Evolutionary conservation across 1,140 invertebrate species (phyloP), one percentile per base, ranked within the genome.

Genomic region (Drosophila azteca): DNA sequence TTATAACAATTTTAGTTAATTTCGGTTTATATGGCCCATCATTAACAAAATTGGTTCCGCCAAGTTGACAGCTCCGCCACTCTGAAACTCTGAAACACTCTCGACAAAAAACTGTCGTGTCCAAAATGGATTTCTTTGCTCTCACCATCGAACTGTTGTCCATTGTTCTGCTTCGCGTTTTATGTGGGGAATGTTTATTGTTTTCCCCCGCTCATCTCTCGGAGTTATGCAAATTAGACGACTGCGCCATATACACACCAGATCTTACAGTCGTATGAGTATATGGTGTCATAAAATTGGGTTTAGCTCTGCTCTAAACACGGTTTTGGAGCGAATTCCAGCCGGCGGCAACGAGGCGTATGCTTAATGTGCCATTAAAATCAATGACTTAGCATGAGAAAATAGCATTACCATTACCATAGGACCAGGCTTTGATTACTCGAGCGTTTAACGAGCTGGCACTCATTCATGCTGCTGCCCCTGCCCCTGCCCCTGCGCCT

Each of bases 31-130:
- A 81, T 68, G 54, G 65, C 54, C 73, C 62, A 63, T 88, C 78
- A 87, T 87, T 87, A 87, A 87, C 83, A 78, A 82, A 87, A 87
- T 87, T 79, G 48, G 82, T 87, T 87, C 78, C 82, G 82, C 82
- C 82, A 66, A 69, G 59, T 82, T 87, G 78, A 87, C 78, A 88
- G 77, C 70, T 87, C 57, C 61, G 63, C 85, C 68, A 77, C 73
- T 61, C 81, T 22, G 22, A 24, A 4, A 64, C 71, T 73, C 35
- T 52, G 52, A 74, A 35, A 39, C 24, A 59, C 48, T 60, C 39
- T 43, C 17, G 29, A 11, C 29, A 66, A 63, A 85, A 74, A 77
- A n/a, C n/a, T n/a, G n/a, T n/a, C 62, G 81, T 49, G 74, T 75
- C 59, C 41, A 64, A 70, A 74, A 75, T 67, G 67, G 39, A 69